phyloP scores from a whole-genome alignment of 2,113 vertebrate genomes.

The Mola mola region DNA sequence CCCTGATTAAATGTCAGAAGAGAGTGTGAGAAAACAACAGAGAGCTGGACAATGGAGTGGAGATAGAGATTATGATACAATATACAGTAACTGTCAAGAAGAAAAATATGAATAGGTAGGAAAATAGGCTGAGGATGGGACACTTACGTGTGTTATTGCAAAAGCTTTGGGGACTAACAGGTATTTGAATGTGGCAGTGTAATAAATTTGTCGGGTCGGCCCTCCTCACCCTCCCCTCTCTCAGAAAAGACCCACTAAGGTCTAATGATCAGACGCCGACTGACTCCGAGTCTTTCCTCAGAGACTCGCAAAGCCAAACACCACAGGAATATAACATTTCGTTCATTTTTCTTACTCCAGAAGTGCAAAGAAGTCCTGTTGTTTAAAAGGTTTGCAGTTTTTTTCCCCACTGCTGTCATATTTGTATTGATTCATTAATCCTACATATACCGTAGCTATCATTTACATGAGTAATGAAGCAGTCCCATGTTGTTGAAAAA shows the following conservation, averaged over 20 bases:
- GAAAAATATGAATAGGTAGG: background rate
- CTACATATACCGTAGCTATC: slow-evolving; percentile 5
- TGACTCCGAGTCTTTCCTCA: slow-evolving; percentile 35
- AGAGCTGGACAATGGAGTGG: background rate
- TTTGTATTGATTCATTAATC: slow-evolving; percentile 6
- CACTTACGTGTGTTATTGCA: slow-evolving; percentile 16
- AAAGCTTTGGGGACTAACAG: slow-evolving; percentile 1
- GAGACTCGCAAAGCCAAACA: slow-evolving; percentile 4
- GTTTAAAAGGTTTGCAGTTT: slow-evolving; percentile 1
- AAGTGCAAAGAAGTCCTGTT: slow-evolving; percentile 22
- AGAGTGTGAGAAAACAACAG: background rate
- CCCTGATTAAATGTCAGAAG: background rate
- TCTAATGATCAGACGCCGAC: slow-evolving; percentile 35
- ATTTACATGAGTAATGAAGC: background rate
- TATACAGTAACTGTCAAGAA: slow-evolving; percentile 7
- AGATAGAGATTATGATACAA: background rate
- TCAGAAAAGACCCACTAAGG: slow-evolving; percentile 28
- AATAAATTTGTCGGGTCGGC: slow-evolving; percentile 11
- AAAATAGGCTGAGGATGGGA: slow-evolving; percentile 16
- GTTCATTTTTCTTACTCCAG: slow-evolving; percentile 16
- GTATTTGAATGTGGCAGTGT: slow-evolving; percentile 2
- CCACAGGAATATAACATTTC: slow-evolving; percentile 26
- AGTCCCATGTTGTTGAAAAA: background rate
- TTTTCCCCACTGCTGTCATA: too few species aligned
- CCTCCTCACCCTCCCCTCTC: slow-evolving; percentile 28